Conservation (phyloP, 2,113 vertebrate species). For the Psittacula cyanocephala region DNA sequence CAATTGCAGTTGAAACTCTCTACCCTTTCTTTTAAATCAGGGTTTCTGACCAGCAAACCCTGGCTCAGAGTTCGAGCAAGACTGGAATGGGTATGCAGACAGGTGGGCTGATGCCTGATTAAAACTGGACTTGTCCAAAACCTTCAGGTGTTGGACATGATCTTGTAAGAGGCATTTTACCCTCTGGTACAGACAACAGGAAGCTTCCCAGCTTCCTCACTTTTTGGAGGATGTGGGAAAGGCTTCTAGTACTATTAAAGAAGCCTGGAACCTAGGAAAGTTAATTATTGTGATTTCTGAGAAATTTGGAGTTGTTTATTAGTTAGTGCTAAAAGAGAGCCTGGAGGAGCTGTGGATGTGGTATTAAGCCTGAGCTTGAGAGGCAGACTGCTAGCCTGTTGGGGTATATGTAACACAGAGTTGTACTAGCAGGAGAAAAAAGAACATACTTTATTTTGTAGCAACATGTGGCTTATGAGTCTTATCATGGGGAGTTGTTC, state of each 20-base stretch:
- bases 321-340: background rate
- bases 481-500: background rate
- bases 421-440: background rate
- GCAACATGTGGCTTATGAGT: background rate
- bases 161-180: background rate
- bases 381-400: background rate
- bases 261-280: background rate
- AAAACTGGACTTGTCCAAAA: background rate
- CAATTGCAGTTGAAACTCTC: background rate
- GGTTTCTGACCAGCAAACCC: background rate
- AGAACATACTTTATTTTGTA: background rate
- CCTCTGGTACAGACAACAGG: background rate
- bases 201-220: background rate
- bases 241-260: background rate
- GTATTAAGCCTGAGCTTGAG: background rate
- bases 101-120: background rate
- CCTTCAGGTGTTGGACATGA: background rate
- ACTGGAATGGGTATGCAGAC: background rate
- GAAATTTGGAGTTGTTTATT: background rate
- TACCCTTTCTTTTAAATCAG: background rate
- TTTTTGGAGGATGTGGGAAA: background rate
- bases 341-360: background rate
- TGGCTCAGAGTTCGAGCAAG: background rate
- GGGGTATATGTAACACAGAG: background rate
- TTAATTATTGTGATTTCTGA: background rate